Base-by-base conservation (phyloP, 2,113 vertebrate genomes). In the Pteruthius melanotis region DNA sequence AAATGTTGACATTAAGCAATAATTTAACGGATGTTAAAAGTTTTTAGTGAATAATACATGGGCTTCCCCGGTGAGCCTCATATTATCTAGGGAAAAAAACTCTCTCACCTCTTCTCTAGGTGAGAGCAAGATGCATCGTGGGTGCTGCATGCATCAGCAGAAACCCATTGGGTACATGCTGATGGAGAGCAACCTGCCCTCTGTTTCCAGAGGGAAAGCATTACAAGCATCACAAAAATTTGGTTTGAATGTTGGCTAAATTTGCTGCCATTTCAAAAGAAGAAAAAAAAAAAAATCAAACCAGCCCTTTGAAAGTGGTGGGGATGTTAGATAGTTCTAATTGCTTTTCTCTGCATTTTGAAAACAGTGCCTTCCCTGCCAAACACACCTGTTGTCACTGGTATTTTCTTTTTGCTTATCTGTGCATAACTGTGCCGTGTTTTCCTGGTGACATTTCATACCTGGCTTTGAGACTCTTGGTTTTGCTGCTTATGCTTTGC, bases 361-460 rank as follows among this genome's bases (percentile, higher is more conserved):
- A 44, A 81, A 83, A 63, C 8, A 77, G 50, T 53, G 22, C 47
- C 52, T 35, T 88, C 35, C 66, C 60, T 65, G 33, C 42, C 68
- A 74, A 79, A 69, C 42, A 75, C 37, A 80, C 66, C 66, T 93
- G 53, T 79, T 91, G 68, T n/a, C 50, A 28, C 52, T 77, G 52
- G 44, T 88, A 44, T 94, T 91, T 93, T 93, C 50, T 85, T 91
- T 95, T 90, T 90, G 59, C 71, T 88, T 90, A 80, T 95, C 87
- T 93, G 19, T 70, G 60, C 33, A 22, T 61, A 91, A 63, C 71
- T 91, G 31, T 79, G 37, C 53, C 2, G 5, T 91, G 12, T 61
- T 79, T 93, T 83, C 4, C 1, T 81, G 69, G 54, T 88, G 82
- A 69, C 63, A 75, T 93, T 91, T 94, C 64, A 23, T 94, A 74